Evolutionary conservation across 2,888 invertebrate species (phyloP).

Genomic region (Thereva nobilitata): DNA sequence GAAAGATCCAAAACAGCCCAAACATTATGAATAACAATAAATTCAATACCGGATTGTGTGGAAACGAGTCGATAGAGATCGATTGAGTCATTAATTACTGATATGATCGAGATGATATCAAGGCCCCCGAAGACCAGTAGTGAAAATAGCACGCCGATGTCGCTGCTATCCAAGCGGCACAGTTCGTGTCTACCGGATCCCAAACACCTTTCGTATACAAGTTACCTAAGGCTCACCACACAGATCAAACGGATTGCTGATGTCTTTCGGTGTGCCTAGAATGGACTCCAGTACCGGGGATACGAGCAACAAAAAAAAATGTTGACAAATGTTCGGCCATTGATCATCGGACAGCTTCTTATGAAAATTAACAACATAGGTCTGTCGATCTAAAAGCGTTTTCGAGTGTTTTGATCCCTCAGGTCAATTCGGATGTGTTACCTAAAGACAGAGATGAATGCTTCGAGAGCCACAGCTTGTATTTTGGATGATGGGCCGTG

Average conservation of each 20-base stretch:
- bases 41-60: not conserved
- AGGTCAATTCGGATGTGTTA: constrained; percentile 12
- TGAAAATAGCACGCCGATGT: not conserved
- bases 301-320: not conserved
- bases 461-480: not conserved
- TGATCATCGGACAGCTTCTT: constrained; percentile 10
- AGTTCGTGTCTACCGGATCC: no score
- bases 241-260: not conserved
- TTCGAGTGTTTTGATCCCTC: constrained; percentile 30
- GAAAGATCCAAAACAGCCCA: not conserved
- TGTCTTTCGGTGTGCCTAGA: not conserved
- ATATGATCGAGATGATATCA: constrained; percentile 7
- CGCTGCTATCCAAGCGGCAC: no score
- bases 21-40: not conserved
- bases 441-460: constrained; percentile 4
- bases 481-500: no score
- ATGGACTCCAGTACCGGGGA: no score
- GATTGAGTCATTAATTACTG: constrained; percentile 19
- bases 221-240: no score
- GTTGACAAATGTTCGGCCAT: constrained; percentile 9
- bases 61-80: constrained; percentile 12
- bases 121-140: constrained; percentile 5
- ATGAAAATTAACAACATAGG: constrained; percentile 11
- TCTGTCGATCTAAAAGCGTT: constrained; percentile 3
- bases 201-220: no score